Evolutionary conservation across 2,797 vertebrate genomes (phyloP).

Genomic region (Gallinago nigripennis): DNA sequence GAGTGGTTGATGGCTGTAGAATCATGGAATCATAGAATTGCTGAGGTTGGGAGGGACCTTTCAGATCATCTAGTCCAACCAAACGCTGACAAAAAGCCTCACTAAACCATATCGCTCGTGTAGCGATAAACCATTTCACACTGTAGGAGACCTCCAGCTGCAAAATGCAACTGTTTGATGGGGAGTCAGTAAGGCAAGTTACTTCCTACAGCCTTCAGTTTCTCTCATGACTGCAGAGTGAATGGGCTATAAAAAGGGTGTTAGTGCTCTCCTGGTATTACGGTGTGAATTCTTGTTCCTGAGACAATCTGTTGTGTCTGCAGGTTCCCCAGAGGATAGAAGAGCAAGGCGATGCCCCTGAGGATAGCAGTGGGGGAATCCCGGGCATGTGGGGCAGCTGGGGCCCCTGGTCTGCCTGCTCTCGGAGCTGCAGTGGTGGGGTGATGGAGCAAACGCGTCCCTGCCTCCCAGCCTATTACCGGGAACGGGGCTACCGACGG

Average conservation of each 20-base stretch:
- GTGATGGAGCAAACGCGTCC: slow-evolving; percentile 90
- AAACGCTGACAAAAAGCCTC: too few relatives aligned
- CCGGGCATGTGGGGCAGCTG: slow-evolving; percentile 89
- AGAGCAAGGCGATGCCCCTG: slow-evolving; percentile 67
- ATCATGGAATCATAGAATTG: too few relatives aligned
- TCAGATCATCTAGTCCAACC: too few relatives aligned
- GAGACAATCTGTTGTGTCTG: slow-evolving; percentile 6
- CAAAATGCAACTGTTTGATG: background rate
- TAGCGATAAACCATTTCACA: too few relatives aligned
- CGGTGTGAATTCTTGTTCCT: background rate
- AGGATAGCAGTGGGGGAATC: slow-evolving; percentile 62
- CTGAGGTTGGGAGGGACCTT: too few relatives aligned
- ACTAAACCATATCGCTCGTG: too few relatives aligned
- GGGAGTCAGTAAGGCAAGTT: background rate
- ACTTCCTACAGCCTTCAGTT: accelerated
- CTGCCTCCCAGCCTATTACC: slow-evolving; percentile 82
- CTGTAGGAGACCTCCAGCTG: background rate
- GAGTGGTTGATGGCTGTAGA: too few relatives aligned
- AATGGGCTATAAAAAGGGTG: background rate
- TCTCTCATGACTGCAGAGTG: background rate
- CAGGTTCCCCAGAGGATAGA: slow-evolving; percentile 87
- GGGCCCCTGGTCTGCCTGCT: slow-evolving; percentile 91
- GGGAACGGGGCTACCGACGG: background rate
- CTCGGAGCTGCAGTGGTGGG: slow-evolving; percentile 87
- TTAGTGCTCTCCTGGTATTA: accelerated